Evolutionary conservation across 1,140 invertebrate genomes (phyloP).

Genomic region (honey bee (Apis mellifera)): DNA sequence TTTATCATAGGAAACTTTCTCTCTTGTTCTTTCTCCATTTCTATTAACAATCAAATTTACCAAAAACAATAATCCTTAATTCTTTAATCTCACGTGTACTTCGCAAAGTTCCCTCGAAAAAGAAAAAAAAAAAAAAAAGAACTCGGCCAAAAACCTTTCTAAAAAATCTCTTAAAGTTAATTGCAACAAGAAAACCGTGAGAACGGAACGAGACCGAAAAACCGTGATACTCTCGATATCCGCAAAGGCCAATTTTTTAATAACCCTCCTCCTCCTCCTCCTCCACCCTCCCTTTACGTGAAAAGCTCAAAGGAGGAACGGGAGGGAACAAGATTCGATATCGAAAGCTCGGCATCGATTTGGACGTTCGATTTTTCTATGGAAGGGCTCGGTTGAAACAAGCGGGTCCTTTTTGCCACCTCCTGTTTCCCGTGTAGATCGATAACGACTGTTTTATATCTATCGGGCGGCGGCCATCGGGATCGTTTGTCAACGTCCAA

Average conservation of each 20-base stretch:
- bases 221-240: not conserved
- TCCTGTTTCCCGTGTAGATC: slow-evolving; percentile 24
- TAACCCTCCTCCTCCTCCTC: not conserved
- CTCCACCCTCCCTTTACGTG: not conserved
- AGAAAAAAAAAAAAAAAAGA: no score
- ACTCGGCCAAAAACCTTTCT: no score
- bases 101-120: no score
- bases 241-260: slow-evolving; percentile 22
- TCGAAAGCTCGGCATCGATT: not conserved
- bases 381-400: slow-evolving; percentile 5
- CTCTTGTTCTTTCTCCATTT: no score
- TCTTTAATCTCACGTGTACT: no score
- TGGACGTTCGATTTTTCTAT: slow-evolving; percentile 16
- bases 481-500: slow-evolving; percentile 77
- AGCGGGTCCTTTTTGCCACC: slow-evolving; percentile 32
- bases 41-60: no score
- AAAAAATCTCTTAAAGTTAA: no score
- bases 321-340: not conserved
- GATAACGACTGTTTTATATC: slow-evolving; percentile 75
- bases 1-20: no score
- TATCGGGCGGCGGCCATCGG: slow-evolving; percentile 47
- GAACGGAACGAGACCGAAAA: not conserved
- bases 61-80: no score
- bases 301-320: not conserved
- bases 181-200: no score